phyloP scores from a whole-genome alignment of 2,888 invertebrate species.

The Callyntrura sp. region DNA sequence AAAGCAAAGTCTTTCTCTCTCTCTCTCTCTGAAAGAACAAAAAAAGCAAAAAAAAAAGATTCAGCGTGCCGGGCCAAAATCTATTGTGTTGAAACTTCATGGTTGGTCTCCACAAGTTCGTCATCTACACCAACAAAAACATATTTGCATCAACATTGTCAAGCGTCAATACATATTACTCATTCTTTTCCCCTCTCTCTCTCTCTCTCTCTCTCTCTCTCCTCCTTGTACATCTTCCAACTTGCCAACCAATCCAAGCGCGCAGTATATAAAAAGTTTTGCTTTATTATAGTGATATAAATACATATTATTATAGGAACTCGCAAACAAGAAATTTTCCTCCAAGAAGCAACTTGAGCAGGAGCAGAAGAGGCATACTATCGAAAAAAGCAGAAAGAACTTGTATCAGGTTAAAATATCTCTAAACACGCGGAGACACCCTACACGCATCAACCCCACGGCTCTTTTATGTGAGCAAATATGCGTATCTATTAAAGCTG shows the following conservation, averaged over 20 bases:
- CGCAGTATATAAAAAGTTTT: not conserved
- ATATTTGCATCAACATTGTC: conserved; percentile 57
- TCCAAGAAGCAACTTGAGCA: not conserved
- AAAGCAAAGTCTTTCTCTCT: not conserved
- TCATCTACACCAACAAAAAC: conserved; percentile 54
- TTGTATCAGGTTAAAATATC: conserved; percentile 55
- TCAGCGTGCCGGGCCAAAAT: conserved; percentile 31
- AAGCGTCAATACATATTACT: conserved; percentile 55
- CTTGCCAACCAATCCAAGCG: not conserved
- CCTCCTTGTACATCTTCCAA: not conserved
- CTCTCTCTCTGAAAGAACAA: not conserved
- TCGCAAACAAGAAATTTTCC: conserved; percentile 31
- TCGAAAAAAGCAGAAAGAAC: conserved; percentile 32
- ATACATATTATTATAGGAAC: too few relatives aligned
- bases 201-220: not conserved
- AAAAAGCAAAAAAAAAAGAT: not conserved
- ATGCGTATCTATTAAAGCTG: conserved; percentile 63
- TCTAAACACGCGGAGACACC: conserved; percentile 52
- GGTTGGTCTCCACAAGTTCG: conserved; percentile 64
- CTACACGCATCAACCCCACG: conserved; percentile 62
- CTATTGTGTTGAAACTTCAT: conserved; percentile 64
- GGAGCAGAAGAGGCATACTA: not conserved
- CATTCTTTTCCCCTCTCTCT: not conserved
- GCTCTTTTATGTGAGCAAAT: conserved; percentile 63
- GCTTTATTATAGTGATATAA: not conserved